Evolutionary conservation across 2,797 vertebrate genomes (phyloP).

Genomic region (Brachyalestes nurse): DNA sequence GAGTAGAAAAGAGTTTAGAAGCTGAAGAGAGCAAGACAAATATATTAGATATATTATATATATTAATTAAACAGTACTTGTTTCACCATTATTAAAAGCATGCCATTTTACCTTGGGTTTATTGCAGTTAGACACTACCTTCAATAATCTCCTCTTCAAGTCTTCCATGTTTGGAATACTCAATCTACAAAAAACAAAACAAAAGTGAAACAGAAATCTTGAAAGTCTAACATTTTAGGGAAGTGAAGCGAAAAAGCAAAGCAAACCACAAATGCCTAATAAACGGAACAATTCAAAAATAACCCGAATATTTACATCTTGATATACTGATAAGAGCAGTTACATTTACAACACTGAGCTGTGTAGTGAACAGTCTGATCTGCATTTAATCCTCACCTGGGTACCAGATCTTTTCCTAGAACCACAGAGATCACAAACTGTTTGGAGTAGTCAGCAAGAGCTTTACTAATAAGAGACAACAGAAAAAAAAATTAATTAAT

Average conservation of each 20-base stretch:
- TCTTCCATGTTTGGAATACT: conserved; percentile 96
- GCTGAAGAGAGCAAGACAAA: not conserved
- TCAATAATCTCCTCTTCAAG: conserved; percentile 88
- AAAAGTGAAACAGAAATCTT: conserved; percentile 1
- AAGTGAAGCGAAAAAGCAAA: conserved; percentile 21
- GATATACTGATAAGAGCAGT: not conserved
- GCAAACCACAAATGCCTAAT: not conserved
- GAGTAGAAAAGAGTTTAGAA: fast-evolving
- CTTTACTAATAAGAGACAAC: conserved; percentile 80
- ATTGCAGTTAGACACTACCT: conserved; percentile 92
- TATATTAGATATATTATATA: no score
- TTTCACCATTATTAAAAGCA: not conserved
- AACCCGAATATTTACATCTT: not conserved
- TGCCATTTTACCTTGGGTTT: conserved; percentile 88
- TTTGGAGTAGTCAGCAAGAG: conserved; percentile 90
- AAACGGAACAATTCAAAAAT: not conserved
- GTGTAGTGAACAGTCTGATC: not conserved
- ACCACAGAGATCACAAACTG: conserved; percentile 90
- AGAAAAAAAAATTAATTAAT: not conserved
- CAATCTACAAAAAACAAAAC: conserved; percentile 74
- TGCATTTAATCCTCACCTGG: conserved; percentile 79
- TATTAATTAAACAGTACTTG: no score
- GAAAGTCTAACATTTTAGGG: not conserved
- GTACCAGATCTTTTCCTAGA: conserved; percentile 93
- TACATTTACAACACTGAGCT: not conserved